Conservation (phyloP, 2,113 vertebrate species). For the Ivindomyrus marchei region DNA sequence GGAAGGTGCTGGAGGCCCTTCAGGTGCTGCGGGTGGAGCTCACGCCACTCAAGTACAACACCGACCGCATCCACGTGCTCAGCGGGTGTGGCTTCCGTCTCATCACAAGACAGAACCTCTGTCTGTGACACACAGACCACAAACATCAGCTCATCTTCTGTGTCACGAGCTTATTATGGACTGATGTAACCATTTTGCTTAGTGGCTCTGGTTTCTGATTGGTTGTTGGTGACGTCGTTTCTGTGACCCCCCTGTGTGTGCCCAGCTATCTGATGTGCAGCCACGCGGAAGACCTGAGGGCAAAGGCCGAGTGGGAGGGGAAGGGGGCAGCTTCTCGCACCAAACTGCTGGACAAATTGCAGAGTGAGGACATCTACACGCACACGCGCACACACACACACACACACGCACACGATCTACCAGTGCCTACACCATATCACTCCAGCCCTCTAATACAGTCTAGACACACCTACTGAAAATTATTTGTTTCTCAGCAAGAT, state of each 20-base stretch:
- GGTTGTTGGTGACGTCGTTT: background rate
- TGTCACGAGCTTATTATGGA: background rate
- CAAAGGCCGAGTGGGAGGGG: slow-evolving; percentile 96
- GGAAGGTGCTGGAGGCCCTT: slow-evolving; percentile 92
- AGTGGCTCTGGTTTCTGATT: background rate
- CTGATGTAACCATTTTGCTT: background rate
- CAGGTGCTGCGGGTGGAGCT: slow-evolving; percentile 87
- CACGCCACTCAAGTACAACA: slow-evolving; percentile 93
- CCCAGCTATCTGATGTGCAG: slow-evolving; percentile 96
- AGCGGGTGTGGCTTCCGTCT: slow-evolving; percentile 70
- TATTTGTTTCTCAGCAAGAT: background rate
- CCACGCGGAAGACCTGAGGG: slow-evolving; percentile 85
- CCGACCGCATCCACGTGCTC: slow-evolving; percentile 88
- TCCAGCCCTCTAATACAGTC: background rate
- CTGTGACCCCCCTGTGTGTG: slow-evolving; percentile 12
- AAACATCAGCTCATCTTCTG: background rate
- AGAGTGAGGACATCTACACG: slow-evolving; percentile 70
- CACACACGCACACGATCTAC: background rate
- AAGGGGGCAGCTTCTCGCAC: slow-evolving; percentile 84
- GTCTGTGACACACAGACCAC: too few relatives aligned
- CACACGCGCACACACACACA: background rate
- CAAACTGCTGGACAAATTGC: slow-evolving; percentile 91
- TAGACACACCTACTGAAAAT: background rate
- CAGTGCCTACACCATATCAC: background rate
- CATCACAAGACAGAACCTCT: background rate